A percentile compares a stretch with the other conserved stretches of the same genome.
Conservation (phyloP, 1,140 invertebrate genomes). For the Heliconius hermathena region DNA sequence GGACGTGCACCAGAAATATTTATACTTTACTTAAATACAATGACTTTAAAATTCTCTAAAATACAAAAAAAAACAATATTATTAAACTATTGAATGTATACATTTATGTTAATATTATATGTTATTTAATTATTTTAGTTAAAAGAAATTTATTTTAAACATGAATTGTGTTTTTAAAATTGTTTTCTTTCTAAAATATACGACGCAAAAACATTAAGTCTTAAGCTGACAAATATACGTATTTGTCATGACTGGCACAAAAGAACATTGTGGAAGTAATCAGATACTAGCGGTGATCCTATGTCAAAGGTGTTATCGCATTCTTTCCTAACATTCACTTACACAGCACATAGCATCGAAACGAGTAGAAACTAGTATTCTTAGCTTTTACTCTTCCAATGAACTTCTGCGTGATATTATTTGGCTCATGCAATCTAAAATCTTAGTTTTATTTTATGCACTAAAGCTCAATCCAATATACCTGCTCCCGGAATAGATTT, state of each 20-base stretch:
- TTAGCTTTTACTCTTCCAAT: not conserved
- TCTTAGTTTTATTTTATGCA: slow-evolving; percentile 42
- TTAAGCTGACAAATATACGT: not conserved
- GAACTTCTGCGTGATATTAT: not conserved
- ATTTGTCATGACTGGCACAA: slow-evolving; percentile 15
- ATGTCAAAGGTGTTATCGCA: slow-evolving; percentile 48
- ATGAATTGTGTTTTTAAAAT: not conserved
- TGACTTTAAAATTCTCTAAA: not conserved
- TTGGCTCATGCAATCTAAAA: slow-evolving; percentile 36
- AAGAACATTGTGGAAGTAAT: slow-evolving; percentile 38
- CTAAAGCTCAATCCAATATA: slow-evolving; percentile 33
- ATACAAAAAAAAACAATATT: no score
- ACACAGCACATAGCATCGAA: slow-evolving; percentile 32
- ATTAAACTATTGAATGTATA: no score
- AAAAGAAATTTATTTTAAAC: no score
- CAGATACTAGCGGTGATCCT: slow-evolving; percentile 31
- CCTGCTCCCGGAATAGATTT: slow-evolving; percentile 26
- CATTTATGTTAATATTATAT: no score
- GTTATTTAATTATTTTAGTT: no score
- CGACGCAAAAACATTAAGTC: not conserved
- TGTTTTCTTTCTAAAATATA: not conserved
- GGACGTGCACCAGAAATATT: slow-evolving; percentile 23
- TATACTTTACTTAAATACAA: slow-evolving; percentile 22
- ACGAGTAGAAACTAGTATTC: not conserved
- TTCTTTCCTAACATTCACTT: slow-evolving; percentile 51